Percentiles rank a stretch among this genome's conserved stretches.
Conservation (phyloP, 2,797 vertebrate genomes). For the Cyprinodon diabolis region DNA sequence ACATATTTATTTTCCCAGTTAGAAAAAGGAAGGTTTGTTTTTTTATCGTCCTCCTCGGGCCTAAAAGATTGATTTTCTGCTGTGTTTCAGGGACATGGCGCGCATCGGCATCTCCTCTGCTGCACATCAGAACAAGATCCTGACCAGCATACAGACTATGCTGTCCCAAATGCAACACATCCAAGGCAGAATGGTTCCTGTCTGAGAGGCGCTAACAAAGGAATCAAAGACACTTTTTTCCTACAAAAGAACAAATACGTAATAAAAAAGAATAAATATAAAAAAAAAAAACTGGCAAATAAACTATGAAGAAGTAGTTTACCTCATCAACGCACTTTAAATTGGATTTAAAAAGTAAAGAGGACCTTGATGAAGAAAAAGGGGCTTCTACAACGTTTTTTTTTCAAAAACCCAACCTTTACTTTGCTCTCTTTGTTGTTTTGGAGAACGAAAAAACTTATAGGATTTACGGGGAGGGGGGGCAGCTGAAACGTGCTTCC, state of each 20-base stretch:
- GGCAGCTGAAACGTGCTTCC: slow-evolving; percentile 76
- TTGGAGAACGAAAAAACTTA: slow-evolving; percentile 76
- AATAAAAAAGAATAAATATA: slow-evolving; percentile 59
- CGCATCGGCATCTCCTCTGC: slow-evolving; percentile 91
- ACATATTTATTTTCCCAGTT: not conserved
- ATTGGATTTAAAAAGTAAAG: slow-evolving; percentile 78
- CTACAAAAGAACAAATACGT: slow-evolving; percentile 57
- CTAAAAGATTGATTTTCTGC: slow-evolving; percentile 43
- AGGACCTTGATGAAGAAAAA: slow-evolving; percentile 64
- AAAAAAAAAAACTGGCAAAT: slow-evolving; percentile 61
- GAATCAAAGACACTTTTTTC: slow-evolving; percentile 67
- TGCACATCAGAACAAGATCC: slow-evolving; percentile 94
- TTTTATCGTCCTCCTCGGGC: slow-evolving; percentile 47
- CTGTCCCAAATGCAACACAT: slow-evolving; percentile 96
- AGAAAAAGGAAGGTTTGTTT: slow-evolving; percentile 44
- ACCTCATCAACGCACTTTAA: slow-evolving; percentile 99
- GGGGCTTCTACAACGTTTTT: slow-evolving; percentile 89
- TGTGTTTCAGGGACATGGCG: slow-evolving; percentile 86
- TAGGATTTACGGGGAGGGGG: slow-evolving; percentile 65
- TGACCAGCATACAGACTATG: slow-evolving; percentile 94
- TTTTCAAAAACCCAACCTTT: slow-evolving; percentile 78
- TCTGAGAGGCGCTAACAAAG: slow-evolving; percentile 83
- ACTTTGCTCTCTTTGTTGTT: slow-evolving; percentile 77
- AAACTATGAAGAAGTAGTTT: slow-evolving; percentile 91
- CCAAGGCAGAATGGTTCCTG: slow-evolving; percentile 96